Percentiles rank a stretch among this genome's conserved stretches.
phyloP scores from a whole-genome alignment of 2,888 invertebrate species.

The Hermaeophaga mercurialis region DNA sequence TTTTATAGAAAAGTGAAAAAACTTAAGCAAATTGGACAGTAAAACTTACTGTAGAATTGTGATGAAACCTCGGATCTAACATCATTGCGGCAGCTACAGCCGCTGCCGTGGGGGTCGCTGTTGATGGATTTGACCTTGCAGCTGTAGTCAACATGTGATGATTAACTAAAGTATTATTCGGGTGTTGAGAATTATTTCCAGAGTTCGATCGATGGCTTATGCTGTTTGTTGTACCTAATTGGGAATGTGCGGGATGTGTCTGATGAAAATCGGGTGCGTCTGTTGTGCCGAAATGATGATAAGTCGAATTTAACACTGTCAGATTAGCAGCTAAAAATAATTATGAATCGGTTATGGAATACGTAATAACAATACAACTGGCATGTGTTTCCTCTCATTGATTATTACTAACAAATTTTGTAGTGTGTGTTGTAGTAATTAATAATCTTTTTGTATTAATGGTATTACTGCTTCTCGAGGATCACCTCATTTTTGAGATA shows the following conservation, averaged over 20 bases:
- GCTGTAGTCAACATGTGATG: conserved; percentile 54
- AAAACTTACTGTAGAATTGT: conserved; percentile 55
- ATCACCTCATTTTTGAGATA: no score
- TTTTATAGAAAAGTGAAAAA: no score
- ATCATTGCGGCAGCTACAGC: conserved; percentile 60
- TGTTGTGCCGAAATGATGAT: conserved; percentile 53
- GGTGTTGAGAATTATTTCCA: conserved; percentile 52
- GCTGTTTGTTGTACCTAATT: conserved; percentile 46
- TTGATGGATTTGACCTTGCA: conserved; percentile 51
- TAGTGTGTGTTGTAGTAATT: no score
- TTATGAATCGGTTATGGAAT: background rate
- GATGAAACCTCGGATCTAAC: conserved; percentile 59
- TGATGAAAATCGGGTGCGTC: conserved; percentile 56
- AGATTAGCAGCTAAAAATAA: conserved; percentile 44
- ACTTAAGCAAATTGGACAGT: no score
- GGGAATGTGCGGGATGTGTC: conserved; percentile 51
- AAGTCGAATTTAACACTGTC: conserved; percentile 51
- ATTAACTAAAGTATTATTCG: conserved; percentile 50
- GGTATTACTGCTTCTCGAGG: no score
- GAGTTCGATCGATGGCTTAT: conserved; percentile 35
- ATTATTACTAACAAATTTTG: no score
- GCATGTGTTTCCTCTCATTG: background rate
- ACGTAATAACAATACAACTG: background rate
- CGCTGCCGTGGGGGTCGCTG: conserved; percentile 57
- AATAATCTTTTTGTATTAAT: no score